Evolutionary conservation across 2,797 vertebrate genomes (phyloP).

Genomic region (Acanthurus lineatus): DNA sequence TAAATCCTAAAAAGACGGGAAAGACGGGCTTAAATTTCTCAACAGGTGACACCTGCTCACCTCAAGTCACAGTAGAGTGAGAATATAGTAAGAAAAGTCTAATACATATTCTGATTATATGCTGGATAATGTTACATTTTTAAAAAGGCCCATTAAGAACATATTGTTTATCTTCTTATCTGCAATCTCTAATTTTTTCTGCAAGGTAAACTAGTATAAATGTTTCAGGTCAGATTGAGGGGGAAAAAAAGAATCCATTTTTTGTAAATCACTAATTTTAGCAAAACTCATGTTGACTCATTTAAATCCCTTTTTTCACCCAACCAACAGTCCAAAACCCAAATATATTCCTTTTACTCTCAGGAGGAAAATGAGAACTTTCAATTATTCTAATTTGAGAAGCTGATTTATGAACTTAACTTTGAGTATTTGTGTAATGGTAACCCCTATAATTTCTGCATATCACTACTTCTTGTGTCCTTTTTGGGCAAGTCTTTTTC

Average conservation of each 20-base stretch:
- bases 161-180: neutral
- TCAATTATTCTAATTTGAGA: neutral
- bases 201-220: neutral
- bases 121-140: neutral
- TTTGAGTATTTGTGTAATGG: no score
- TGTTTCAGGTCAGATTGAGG: neutral
- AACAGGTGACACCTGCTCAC: neutral
- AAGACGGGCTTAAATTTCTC: slow-evolving; percentile 25
- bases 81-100: neutral
- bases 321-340: neutral
- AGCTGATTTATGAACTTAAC: neutral
- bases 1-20: slow-evolving; percentile 21
- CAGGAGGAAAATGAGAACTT: neutral
- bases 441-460: no score
- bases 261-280: neutral
- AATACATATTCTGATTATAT: neutral
- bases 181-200: neutral
- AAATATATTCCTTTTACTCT: neutral
- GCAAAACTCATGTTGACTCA: neutral
- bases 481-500: neutral
- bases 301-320: no score
- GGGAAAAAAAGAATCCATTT: no score
- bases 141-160: no score
- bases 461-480: neutral
- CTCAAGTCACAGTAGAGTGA: slow-evolving; percentile 4